These are phyloP conservation scores for Pyrgilauda ruficollis DNA, from an alignment of 2,113 vertebrate species.

Conservation along the genomic window DNA sequence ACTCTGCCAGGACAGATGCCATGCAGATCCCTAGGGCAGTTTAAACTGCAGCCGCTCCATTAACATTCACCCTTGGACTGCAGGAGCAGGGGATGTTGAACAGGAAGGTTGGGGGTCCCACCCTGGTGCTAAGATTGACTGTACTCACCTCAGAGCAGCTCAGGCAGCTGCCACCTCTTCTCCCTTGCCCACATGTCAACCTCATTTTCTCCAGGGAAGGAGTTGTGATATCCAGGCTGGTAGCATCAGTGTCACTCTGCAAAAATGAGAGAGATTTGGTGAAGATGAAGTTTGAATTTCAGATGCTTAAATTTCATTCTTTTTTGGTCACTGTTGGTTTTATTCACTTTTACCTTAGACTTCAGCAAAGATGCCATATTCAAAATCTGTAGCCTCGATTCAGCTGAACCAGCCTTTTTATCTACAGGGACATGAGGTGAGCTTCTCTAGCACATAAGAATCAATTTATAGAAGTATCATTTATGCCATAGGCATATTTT, in stretches of 20 bases:
- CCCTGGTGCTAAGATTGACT: accelerated
- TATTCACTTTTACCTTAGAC: background rate
- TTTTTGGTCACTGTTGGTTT: background rate
- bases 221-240: background rate
- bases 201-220: background rate
- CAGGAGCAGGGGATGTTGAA: background rate
- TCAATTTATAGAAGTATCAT: background rate
- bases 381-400: background rate
- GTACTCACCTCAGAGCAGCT: background rate
- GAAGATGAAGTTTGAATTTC: background rate
- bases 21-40: background rate
- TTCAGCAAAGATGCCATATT: background rate
- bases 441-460: background rate
- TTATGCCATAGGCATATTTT: background rate
- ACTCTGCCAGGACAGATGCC: accelerated
- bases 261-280: background rate
- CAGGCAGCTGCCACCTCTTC: background rate
- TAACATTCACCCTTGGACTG: background rate
- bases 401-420: background rate
- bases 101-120: background rate
- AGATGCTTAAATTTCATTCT: background rate
- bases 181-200: accelerated
- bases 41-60: accelerated
- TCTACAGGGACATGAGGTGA: background rate
- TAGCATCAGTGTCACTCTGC: background rate